Conservation (phyloP, 2,113 vertebrate genomes). For the Eubucco bourcierii region DNA sequence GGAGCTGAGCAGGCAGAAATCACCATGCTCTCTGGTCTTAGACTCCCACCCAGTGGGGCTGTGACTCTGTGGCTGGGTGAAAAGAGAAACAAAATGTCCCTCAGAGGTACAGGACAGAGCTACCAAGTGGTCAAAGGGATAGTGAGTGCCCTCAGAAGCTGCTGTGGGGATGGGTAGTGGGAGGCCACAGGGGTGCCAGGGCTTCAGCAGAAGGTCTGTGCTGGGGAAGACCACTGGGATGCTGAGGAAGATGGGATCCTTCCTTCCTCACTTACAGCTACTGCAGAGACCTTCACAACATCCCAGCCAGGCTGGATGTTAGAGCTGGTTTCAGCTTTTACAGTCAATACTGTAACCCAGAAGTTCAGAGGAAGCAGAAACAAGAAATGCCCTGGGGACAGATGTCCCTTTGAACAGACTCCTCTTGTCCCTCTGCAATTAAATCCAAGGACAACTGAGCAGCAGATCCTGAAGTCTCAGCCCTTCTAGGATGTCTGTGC, state of each 20-base stretch:
- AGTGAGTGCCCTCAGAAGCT: fast-evolving
- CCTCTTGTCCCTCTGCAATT: not conserved
- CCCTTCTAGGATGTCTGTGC: not conserved
- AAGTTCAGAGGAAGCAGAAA: constrained; percentile 6
- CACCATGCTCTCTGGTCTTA: not conserved
- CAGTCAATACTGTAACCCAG: not conserved
- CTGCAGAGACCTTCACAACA: not conserved
- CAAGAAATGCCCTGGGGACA: not conserved
- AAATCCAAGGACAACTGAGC: not conserved
- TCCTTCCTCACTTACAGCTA: not conserved
- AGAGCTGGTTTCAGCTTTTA: not conserved
- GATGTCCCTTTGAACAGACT: not conserved
- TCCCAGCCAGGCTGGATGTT: not conserved
- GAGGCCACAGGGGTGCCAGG: not conserved
- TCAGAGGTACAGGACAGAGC: not conserved
- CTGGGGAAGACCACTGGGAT: not conserved
- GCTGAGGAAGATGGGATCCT: not conserved
- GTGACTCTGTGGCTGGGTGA: not conserved
- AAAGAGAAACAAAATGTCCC: not conserved
- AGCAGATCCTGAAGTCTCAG: not conserved
- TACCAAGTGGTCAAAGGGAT: not conserved
- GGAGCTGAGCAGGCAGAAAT: not conserved
- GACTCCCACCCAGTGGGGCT: not conserved
- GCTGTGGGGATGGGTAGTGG: not conserved
- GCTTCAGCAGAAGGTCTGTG: not conserved